A percentile compares a stretch with the other conserved stretches of the same genome.
These are phyloP conservation scores for Magallana ariakensis DNA, from an alignment of 1,140 invertebrate genomes.

Conservation along the genomic window DNA sequence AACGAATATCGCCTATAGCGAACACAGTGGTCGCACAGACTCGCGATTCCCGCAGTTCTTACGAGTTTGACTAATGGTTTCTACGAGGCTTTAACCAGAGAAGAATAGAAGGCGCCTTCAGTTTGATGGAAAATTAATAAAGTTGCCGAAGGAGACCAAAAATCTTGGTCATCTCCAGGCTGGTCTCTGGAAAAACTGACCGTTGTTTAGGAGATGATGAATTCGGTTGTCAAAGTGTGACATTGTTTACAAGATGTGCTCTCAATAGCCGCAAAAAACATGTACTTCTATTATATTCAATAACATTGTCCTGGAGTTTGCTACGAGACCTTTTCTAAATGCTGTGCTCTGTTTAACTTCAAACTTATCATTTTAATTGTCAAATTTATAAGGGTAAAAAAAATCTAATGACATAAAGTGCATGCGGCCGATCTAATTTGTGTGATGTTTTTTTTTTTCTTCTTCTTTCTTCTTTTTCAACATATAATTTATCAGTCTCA, in stretches of 20 bases:
- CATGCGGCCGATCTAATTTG: neutral
- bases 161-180: no score
- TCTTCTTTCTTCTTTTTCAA: neutral
- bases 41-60: neutral
- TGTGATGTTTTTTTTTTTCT: slow-evolving; percentile 21
- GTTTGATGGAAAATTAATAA: slow-evolving; percentile 33
- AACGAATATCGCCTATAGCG: neutral
- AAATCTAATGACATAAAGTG: neutral
- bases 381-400: neutral
- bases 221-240: no score
- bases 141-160: neutral
- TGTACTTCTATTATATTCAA: no score
- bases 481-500: slow-evolving; percentile 22
- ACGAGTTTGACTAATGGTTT: neutral
- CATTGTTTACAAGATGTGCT: no score
- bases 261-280: no score
- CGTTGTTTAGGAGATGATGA: no score
- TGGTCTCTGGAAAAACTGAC: no score
- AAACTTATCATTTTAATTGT: neutral
- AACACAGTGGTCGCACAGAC: neutral
- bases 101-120: neutral
- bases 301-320: no score
- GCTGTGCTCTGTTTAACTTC: neutral
- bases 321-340: neutral
- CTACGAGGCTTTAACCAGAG: neutral